A percentile compares a stretch with the other conserved stretches of the same genome.
Conservation (phyloP, 2,888 invertebrate species). For the Rotaria macrura region DNA sequence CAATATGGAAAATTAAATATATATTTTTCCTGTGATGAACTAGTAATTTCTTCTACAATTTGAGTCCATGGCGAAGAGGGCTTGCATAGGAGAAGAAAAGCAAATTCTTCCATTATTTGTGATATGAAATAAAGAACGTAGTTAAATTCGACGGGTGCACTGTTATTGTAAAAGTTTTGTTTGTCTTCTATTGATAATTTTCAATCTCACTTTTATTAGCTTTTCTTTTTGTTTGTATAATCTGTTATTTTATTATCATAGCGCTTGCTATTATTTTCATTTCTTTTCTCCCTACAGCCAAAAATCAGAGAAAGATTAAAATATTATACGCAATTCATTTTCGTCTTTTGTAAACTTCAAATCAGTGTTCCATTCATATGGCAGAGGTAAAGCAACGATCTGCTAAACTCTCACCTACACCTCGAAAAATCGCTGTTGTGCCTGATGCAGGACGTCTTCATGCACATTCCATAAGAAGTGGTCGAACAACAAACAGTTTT, state of each 20-base stretch:
- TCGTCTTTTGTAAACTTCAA: not conserved
- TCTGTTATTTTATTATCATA: not conserved
- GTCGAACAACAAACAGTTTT: too few relatives aligned
- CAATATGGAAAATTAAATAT: not conserved
- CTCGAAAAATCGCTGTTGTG: slow-evolving; percentile 8
- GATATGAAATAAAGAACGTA: not conserved
- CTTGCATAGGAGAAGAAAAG: too few relatives aligned
- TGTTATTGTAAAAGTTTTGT: not conserved
- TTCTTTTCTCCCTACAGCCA: not conserved
- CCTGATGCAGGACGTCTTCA: slow-evolving; percentile 14
- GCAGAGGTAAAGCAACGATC: not conserved
- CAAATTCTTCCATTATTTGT: not conserved
- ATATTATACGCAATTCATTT: not conserved
- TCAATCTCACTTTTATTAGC: not conserved
- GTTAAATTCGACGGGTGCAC: not conserved
- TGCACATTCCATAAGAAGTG: not conserved
- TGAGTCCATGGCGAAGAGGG: too few relatives aligned
- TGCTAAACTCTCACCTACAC: slow-evolving; percentile 12
- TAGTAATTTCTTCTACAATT: too few relatives aligned
- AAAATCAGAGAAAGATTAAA: not conserved
- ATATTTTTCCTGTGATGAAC: not conserved
- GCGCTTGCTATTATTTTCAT: not conserved
- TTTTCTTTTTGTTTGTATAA: too few relatives aligned
- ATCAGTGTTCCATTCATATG: not conserved
- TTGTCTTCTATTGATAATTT: not conserved